A percentile compares a stretch with the other conserved stretches of the same genome.
Conservation (phyloP, 2,113 vertebrate species). For the Silurus asotus region DNA sequence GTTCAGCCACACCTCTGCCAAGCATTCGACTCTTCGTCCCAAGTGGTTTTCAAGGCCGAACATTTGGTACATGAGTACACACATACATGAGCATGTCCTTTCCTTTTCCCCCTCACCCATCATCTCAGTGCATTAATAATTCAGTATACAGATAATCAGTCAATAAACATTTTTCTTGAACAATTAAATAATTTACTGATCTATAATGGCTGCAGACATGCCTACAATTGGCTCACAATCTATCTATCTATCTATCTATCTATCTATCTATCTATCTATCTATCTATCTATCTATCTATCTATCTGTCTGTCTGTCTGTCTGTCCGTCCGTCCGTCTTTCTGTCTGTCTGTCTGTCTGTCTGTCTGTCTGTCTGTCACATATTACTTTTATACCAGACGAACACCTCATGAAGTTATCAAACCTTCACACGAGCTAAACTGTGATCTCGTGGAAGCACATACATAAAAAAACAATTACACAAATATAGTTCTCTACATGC, state of each 20-base stretch:
- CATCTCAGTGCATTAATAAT: slow-evolving; percentile 90
- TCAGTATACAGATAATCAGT: slow-evolving; percentile 86
- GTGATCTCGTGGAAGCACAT: background rate
- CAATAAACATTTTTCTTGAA: slow-evolving; percentile 85
- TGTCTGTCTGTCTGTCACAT: too few relatives aligned
- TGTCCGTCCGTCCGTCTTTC: too few relatives aligned
- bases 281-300: too few relatives aligned
- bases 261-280: too few relatives aligned
- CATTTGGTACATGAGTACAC: background rate
- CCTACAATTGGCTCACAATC: too few relatives aligned
- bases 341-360: too few relatives aligned
- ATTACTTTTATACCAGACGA: too few relatives aligned
- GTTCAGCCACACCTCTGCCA: slow-evolving; percentile 5
- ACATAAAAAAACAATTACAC: background rate
- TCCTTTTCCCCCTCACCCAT: slow-evolving; percentile 40
- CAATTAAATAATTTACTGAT: slow-evolving; percentile 94
- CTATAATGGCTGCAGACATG: slow-evolving; percentile 59
- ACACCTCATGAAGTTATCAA: background rate
- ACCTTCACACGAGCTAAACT: background rate
- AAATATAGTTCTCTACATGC: background rate
- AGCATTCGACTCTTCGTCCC: slow-evolving; percentile 12
- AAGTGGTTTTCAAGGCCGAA: slow-evolving; percentile 14
- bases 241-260: too few relatives aligned
- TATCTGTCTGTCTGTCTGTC: too few relatives aligned
- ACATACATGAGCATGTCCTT: slow-evolving; percentile 6